Evolutionary conservation across 2,113 vertebrate species (phyloP).

Genomic region (Gulo gulo): DNA sequence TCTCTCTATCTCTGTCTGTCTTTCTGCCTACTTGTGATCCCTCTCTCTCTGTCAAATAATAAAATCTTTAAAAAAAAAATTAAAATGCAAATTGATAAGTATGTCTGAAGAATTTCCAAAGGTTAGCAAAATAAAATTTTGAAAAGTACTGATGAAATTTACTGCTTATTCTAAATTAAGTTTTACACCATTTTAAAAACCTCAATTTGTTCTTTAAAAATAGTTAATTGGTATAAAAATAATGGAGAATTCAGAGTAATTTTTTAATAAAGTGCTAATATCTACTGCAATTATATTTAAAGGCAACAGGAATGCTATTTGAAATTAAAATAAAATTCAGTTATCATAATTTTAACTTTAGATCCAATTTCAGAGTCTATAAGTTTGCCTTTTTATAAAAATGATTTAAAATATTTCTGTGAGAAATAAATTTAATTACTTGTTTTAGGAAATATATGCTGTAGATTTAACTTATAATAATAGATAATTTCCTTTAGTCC

Average conservation of each 20-base stretch:
- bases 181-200: neutral
- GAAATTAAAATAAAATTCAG: neutral
- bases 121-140: neutral
- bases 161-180: neutral
- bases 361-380: neutral
- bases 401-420: neutral
- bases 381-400: neutral
- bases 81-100: constrained; percentile 21
- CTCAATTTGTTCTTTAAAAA: neutral
- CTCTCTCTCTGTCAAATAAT: too few relatives aligned
- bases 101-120: neutral
- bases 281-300: neutral
- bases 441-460: neutral
- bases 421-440: neutral
- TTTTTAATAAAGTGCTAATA: neutral
- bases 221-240: neutral
- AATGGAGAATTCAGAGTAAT: neutral
- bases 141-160: neutral
- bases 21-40: too few relatives aligned
- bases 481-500: neutral
- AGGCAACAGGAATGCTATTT: neutral
- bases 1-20: too few relatives aligned
- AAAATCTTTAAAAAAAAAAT: neutral
- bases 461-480: neutral
- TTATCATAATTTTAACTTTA: neutral